phyloP scores from a whole-genome alignment of 2,888 invertebrate genomes.

The Hipparchia semele region DNA sequence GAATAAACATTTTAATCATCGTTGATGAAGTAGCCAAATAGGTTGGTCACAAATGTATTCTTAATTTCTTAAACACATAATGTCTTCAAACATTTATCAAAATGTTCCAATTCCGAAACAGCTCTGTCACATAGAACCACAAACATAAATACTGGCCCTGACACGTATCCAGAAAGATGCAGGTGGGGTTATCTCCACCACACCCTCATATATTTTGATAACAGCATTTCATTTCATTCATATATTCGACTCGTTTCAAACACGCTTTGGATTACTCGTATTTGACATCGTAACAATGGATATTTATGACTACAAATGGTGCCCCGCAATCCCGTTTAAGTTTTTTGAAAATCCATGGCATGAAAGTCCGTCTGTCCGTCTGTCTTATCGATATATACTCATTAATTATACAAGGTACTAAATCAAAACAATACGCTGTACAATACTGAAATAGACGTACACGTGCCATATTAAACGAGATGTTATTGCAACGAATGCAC shows the following conservation, averaged over 20 bases:
- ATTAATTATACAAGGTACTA: background rate
- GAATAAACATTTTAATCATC: too few relatives aligned
- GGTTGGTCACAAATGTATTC: too few relatives aligned
- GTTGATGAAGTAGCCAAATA: too few relatives aligned
- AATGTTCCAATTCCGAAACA: background rate
- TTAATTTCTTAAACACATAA: background rate
- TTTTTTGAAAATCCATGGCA: too few relatives aligned
- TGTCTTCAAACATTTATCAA: conserved; percentile 1
- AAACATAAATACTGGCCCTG: conserved; percentile 21
- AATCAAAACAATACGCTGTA: background rate
- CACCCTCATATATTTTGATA: conserved; percentile 27
- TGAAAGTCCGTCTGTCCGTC: too few relatives aligned
- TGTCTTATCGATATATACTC: too few relatives aligned
- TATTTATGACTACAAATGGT: too few relatives aligned
- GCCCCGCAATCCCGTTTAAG: too few relatives aligned
- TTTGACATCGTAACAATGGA: too few relatives aligned
- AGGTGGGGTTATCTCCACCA: conserved; percentile 26
- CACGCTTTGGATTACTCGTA: too few relatives aligned
- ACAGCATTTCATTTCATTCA: conserved; percentile 25
- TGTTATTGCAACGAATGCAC: conserved; percentile 18
- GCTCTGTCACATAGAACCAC: background rate
- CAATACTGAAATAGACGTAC: conserved; percentile 17
- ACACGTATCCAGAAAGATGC: conserved; percentile 22
- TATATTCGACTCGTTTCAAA: conserved; percentile 5
- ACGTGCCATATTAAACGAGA: conserved; percentile 13